Evolutionary conservation across 2,113 vertebrate species (phyloP).

Genomic region (Phaethornis superciliosus): DNA sequence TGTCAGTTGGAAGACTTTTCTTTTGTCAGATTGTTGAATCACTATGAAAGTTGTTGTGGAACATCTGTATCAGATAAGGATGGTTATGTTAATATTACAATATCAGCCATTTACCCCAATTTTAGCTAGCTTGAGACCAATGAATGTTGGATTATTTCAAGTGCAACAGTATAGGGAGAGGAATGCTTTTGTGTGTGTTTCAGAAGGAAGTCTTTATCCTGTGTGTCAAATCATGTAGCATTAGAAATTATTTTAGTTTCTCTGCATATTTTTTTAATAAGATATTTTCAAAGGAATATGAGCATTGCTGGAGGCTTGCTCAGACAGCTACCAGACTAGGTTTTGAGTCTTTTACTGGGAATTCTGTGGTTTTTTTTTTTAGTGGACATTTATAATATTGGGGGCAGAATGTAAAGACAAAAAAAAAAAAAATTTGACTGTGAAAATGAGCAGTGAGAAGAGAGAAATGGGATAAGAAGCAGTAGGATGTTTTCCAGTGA

Average conservation of each 20-base stretch:
- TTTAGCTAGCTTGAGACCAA: not conserved
- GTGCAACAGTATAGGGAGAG: not conserved
- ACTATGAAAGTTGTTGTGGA: not conserved
- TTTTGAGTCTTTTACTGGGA: not conserved
- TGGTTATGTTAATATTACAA: not conserved
- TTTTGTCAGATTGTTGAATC: not conserved
- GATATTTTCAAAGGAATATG: not conserved
- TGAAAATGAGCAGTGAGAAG: not conserved
- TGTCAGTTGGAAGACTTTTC: not conserved
- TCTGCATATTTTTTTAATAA: not conserved
- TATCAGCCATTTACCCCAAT: not conserved
- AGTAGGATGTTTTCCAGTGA: not conserved
- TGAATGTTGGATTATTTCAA: not conserved
- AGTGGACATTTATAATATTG: not conserved
- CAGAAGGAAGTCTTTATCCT: conserved; percentile 5
- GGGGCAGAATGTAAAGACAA: not conserved
- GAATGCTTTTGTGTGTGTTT: not conserved
- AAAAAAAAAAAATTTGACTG: not conserved
- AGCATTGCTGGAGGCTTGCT: conserved; percentile 1
- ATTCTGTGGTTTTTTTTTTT: not conserved
- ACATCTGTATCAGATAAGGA: not conserved
- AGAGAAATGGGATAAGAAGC: conserved; percentile 2
- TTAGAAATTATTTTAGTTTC: conserved; percentile 10
- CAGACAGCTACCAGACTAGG: not conserved
- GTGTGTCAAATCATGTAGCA: not conserved